Evolutionary conservation across 2,797 vertebrate genomes (phyloP), one percentile per base, ranked within the genome.

Genomic region (Urophycis tenuis): DNA sequence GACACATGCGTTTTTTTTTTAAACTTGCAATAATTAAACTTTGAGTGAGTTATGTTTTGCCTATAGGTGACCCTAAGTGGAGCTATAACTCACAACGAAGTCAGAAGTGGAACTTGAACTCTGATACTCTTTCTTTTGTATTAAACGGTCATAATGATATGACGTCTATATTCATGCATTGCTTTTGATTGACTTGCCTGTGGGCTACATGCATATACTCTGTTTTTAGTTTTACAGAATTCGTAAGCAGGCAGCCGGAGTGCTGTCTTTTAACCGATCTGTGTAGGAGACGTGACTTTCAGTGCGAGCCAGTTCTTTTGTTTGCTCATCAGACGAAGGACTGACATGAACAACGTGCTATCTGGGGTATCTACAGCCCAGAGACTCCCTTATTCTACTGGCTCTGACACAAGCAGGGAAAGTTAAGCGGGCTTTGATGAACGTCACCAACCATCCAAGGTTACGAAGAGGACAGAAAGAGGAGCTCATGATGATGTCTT

Each of bases 341-440:
- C 85, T 84, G 79, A 70, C n/a, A 76, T 81, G 79, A 85, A 84
- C 79, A 35, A 79, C 82, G 79, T 79, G 83, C 70, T 74, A 77
- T 78, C 79, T 82, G 78, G 3, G 1, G 35, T 76, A 84, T 81
- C 74, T 76, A 74, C 67, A 85, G 82, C 31, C 75, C 77, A 39
- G 74, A 81, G 35, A 81, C 71, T 78, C 25, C 3, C 33, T 25
- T 45, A 30, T 77, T 64, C 74, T 29, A 79, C 78, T 22, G 31
- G 71, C 78, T 82, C 64, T 86, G 87, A 86, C 85, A 82, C 81
- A 73, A 84, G 82, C 82, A 80, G 87, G 83, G 83, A 89, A 88
- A 82, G 29, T 25, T 88, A 77, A 88, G 78, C 85, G 85, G 85
- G 76, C 41, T 71, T 73, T 35, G 79, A 78, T 9, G 25, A 80